Percentiles rank a stretch among this genome's conserved stretches.
Evolutionary conservation across 1,140 invertebrate genomes (phyloP).

Genomic region (Ditylenchus dipsaci): DNA sequence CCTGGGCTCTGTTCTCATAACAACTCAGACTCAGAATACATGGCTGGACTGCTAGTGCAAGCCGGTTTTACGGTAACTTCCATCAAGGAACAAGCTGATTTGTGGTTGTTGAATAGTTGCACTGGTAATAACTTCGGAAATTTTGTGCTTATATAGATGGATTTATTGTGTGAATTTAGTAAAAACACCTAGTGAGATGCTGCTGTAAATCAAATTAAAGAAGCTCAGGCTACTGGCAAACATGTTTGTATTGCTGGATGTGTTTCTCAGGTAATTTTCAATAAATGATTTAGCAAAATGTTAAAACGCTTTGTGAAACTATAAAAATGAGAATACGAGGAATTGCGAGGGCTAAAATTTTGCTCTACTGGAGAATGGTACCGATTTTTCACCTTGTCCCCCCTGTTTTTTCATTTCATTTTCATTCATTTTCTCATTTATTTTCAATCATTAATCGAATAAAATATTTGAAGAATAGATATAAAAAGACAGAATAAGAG

Average conservation of each 20-base stretch:
- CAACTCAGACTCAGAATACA: slow-evolving; percentile 86
- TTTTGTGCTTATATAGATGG: not conserved
- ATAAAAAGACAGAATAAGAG: too few relatives aligned
- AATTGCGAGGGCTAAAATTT: too few relatives aligned
- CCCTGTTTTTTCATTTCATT: too few relatives aligned
- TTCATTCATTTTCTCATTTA: too few relatives aligned
- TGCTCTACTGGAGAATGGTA: too few relatives aligned
- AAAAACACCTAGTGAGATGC: slow-evolving; percentile 91
- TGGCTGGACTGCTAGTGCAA: slow-evolving; percentile 70
- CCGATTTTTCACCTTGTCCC: too few relatives aligned
- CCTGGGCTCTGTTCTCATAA: slow-evolving; percentile 44
- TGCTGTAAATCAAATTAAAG: slow-evolving; percentile 87
- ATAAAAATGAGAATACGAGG: too few relatives aligned
- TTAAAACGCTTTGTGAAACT: not conserved
- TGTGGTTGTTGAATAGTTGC: slow-evolving; percentile 94
- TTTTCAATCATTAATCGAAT: too few relatives aligned
- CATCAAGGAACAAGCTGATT: slow-evolving; percentile 74
- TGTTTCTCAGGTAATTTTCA: slow-evolving; percentile 72
- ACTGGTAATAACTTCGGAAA: slow-evolving; percentile 69
- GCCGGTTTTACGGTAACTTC: slow-evolving; percentile 60
- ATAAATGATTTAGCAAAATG: slow-evolving; percentile 2
- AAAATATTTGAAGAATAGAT: too few relatives aligned
- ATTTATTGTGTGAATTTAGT: slow-evolving; percentile 68
- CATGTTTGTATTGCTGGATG: slow-evolving; percentile 89
- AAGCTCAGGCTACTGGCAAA: slow-evolving; percentile 72